phyloP scores from a whole-genome alignment of 2,888 invertebrate species.

The Limnephilus auricula region DNA sequence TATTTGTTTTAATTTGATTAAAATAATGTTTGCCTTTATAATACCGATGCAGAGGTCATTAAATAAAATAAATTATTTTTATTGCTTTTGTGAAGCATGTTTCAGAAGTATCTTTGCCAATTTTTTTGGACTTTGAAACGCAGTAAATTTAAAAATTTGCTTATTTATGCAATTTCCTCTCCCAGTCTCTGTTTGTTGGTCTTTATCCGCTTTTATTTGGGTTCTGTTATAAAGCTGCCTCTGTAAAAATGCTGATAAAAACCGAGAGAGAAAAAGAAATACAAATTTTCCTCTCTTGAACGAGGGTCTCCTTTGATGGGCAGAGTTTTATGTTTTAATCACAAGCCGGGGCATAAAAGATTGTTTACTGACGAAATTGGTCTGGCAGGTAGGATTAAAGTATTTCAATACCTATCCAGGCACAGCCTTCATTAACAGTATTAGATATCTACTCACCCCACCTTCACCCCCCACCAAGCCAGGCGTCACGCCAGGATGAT shows the following conservation, averaged over 20 bases:
- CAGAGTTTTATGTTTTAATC: slow-evolving; percentile 62
- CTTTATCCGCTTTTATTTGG: slow-evolving; percentile 55
- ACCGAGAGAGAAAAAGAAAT: slow-evolving; percentile 56
- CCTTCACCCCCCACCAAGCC: not conserved
- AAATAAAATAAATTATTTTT: not conserved
- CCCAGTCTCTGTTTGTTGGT: slow-evolving; percentile 48
- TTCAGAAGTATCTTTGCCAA: not conserved
- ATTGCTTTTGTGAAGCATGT: not conserved
- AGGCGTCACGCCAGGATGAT: not conserved
- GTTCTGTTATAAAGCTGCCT: slow-evolving; percentile 51
- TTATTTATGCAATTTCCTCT: slow-evolving; percentile 29
- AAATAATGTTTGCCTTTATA: not conserved
- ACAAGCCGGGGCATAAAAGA: slow-evolving; percentile 62
- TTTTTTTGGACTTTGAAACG: not conserved
- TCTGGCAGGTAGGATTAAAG: slow-evolving; percentile 58
- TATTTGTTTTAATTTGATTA: too few species aligned
- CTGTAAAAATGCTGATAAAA: slow-evolving; percentile 64
- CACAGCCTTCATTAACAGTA: slow-evolving; percentile 56
- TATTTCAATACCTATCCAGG: slow-evolving; percentile 52
- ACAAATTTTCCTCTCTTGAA: slow-evolving; percentile 63
- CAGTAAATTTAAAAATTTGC: not conserved
- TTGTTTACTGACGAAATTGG: slow-evolving; percentile 64
- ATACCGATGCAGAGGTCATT: not conserved
- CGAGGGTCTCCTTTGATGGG: slow-evolving; percentile 57
- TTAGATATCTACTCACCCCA: slow-evolving; percentile 28